These are phyloP conservation scores for Papilio polytes DNA, from an alignment of 1,140 invertebrate species.

Conservation along the genomic window DNA sequence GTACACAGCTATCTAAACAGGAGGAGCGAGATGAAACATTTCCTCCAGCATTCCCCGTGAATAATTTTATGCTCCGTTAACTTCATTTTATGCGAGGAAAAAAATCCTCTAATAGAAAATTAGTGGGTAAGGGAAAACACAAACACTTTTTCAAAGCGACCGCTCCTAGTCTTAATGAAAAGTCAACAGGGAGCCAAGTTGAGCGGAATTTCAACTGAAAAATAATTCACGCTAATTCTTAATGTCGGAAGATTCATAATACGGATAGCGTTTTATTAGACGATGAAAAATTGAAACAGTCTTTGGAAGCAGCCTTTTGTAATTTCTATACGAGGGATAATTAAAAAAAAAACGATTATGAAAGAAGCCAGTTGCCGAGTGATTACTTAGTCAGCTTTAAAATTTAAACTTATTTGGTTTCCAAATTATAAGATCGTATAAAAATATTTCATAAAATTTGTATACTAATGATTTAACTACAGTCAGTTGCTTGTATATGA, in stretches of 20 bases:
- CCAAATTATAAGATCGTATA: not conserved
- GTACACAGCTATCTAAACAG: constrained; percentile 75
- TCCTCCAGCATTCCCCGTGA: constrained; percentile 65
- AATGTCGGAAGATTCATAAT: constrained; percentile 39
- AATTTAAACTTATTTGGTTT: not conserved
- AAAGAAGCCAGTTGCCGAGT: not conserved
- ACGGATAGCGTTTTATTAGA: constrained; percentile 37
- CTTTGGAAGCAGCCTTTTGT: constrained; percentile 29
- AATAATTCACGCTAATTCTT: constrained; percentile 38
- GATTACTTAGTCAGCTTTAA: not conserved
- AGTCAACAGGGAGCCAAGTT: constrained; percentile 51
- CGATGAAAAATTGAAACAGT: constrained; percentile 33
- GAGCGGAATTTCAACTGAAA: constrained; percentile 38
- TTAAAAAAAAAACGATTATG: not conserved
- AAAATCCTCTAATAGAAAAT: constrained; percentile 67
- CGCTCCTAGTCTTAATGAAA: constrained; percentile 55
- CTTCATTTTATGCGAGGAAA: constrained; percentile 57
- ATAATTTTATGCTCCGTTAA: constrained; percentile 79
- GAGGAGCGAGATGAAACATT: constrained; percentile 67
- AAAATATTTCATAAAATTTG: not conserved
- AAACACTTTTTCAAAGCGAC: constrained; percentile 54
- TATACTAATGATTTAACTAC: no score
- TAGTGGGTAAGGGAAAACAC: constrained; percentile 45
- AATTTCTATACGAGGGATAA: not conserved
- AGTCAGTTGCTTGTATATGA: no score